Evolutionary conservation across 2,797 vertebrate genomes (phyloP).

Genomic region (Thaleichthys pacificus): DNA sequence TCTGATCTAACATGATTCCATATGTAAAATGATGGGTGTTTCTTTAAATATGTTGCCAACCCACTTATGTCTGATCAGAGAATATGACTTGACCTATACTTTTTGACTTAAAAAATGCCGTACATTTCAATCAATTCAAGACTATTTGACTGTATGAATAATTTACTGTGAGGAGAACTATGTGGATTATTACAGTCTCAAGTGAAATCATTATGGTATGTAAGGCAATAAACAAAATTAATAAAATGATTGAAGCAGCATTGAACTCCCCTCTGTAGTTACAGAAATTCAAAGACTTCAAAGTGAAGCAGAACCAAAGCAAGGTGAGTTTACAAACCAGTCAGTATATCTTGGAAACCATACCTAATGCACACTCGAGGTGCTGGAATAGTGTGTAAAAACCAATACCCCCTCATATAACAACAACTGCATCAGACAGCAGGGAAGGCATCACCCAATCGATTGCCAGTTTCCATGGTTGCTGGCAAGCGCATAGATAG

Average conservation of each 20-base stretch:
- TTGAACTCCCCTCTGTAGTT: background rate
- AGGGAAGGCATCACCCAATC: slow-evolving; percentile 51
- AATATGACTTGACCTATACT: background rate
- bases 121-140: no score
- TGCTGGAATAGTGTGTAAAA: slow-evolving; percentile 46
- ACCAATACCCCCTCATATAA: slow-evolving; percentile 61
- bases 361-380: slow-evolving; percentile 54
- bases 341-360: slow-evolving; percentile 47
- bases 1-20: background rate
- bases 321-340: slow-evolving; percentile 51
- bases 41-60: background rate
- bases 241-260: no score
- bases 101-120: no score
- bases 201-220: background rate
- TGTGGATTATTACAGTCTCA: no score
- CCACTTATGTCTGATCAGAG: background rate
- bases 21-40: background rate
- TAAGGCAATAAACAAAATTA: background rate
- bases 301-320: slow-evolving; percentile 66
- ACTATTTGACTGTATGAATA: no score
- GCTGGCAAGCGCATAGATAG: slow-evolving; percentile 42
- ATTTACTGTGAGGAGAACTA: no score
- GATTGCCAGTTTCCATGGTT: slow-evolving; percentile 67
- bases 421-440: slow-evolving; percentile 52
- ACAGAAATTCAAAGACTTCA: slow-evolving; percentile 50